Percentiles rank a stretch among this genome's conserved stretches.
Evolutionary conservation across 2,888 invertebrate genomes (phyloP).

Genomic region (Noctuana brunneofusca): DNA sequence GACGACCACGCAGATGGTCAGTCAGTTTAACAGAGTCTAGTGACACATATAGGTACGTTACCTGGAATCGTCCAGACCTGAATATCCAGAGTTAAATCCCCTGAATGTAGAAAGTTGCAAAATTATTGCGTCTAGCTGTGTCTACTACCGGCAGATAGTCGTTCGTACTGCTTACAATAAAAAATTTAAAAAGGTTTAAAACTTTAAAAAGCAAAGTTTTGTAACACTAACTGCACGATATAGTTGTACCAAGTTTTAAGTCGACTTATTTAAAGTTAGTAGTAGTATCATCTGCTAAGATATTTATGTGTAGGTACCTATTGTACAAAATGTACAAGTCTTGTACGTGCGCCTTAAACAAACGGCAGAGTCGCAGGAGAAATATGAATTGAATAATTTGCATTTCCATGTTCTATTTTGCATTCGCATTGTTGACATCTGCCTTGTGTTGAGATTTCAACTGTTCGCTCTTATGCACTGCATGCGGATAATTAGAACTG

Average conservation of each 20-base stretch:
- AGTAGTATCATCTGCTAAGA: background rate
- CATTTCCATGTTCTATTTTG: constrained; percentile 32
- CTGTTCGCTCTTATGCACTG: background rate
- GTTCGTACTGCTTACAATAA: too few species aligned
- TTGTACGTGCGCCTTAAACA: background rate
- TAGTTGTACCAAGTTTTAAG: background rate
- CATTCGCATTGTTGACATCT: constrained; percentile 29
- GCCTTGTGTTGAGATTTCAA: constrained; percentile 26
- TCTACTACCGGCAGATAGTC: too few species aligned
- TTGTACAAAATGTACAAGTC: background rate
- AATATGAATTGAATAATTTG: constrained; percentile 34
- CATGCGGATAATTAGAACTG: constrained; percentile 1
- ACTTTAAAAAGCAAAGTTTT: background rate
- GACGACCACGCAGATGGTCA: too few species aligned
- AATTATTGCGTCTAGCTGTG: too few species aligned
- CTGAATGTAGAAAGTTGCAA: too few species aligned
- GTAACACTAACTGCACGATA: background rate
- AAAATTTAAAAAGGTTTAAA: background rate
- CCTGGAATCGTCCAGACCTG: too few species aligned
- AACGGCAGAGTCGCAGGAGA: constrained; percentile 5
- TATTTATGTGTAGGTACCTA: background rate
- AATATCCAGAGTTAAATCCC: too few species aligned
- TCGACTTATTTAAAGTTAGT: background rate
- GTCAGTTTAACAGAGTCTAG: too few species aligned
- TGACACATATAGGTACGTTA: too few species aligned